Conservation (phyloP, 1,140 invertebrate species). For the Caenorhabditis tropicalis region DNA sequence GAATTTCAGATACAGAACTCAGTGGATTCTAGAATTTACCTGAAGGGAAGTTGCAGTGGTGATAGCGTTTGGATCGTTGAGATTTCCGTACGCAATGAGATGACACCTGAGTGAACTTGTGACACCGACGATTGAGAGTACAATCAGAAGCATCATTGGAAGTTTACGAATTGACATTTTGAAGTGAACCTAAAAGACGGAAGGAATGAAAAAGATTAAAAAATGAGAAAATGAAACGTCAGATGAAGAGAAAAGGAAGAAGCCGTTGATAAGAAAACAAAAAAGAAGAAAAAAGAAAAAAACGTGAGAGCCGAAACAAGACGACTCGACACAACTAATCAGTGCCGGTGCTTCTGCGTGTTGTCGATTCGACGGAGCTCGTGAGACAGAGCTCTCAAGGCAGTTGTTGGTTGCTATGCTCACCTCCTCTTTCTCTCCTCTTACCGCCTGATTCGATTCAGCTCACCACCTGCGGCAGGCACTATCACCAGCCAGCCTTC, state of each 20-base stretch:
- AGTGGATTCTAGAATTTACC: background rate
- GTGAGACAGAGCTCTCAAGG: background rate
- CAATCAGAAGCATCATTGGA: background rate
- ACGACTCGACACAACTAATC: conserved; percentile 13
- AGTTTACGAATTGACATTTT: background rate
- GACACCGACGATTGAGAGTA: background rate
- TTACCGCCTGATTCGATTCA: conserved; percentile 37
- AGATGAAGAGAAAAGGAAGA: background rate
- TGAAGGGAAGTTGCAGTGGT: conserved; percentile 8
- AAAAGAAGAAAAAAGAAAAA: background rate
- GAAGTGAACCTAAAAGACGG: background rate
- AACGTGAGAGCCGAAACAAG: background rate
- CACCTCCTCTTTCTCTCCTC: background rate
- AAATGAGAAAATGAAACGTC: background rate
- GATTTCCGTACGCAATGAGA: background rate
- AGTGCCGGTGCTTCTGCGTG: conserved; percentile 1
- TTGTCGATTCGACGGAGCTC: background rate
- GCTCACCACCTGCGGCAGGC: conserved; percentile 23
- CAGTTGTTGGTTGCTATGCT: conserved; percentile 37
- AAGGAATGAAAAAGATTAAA: background rate
- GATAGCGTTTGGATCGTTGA: background rate
- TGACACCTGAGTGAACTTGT: background rate
- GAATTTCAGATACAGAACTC: background rate
- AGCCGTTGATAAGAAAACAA: background rate
- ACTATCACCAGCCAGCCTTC: background rate